Evolutionary conservation across 2,797 vertebrate genomes (phyloP).

Genomic region (Gorsachius magnificus): DNA sequence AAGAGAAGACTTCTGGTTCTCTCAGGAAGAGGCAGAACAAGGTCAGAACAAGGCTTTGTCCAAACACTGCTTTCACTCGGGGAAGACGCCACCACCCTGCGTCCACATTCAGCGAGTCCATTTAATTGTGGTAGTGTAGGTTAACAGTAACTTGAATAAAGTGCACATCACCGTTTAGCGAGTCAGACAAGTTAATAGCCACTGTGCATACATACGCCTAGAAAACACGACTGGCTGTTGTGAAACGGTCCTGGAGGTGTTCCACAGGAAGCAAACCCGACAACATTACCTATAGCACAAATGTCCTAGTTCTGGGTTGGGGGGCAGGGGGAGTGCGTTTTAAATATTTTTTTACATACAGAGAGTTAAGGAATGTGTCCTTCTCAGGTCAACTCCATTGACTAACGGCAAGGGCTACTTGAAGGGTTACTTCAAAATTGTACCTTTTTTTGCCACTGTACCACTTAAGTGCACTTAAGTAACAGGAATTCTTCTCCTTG

Average conservation of each 20-base stretch:
- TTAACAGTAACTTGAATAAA: not conserved
- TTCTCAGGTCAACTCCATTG: not conserved
- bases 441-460: accelerated
- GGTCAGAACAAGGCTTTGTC: not conserved
- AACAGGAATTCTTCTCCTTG: not conserved
- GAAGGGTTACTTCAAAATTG: too few relatives aligned
- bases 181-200: not conserved
- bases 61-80: not conserved
- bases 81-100: not conserved
- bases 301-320: too few relatives aligned
- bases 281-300: not conserved
- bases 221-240: not conserved
- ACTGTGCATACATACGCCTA: too few relatives aligned
- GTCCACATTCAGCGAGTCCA: not conserved
- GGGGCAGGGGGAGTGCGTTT: too few relatives aligned
- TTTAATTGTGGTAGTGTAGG: too few relatives aligned
- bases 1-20: not conserved
- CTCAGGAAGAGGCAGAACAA: not conserved
- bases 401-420: not conserved
- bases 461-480: not conserved
- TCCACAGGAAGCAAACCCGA: not conserved
- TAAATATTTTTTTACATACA: not conserved
- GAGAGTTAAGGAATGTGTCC: not conserved
- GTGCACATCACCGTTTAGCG: not conserved
- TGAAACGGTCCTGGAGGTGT: not conserved